These are phyloP conservation scores for Orientallactaga sibirica DNA, from an alignment of 2,797 vertebrate species.

Conservation along the genomic window DNA sequence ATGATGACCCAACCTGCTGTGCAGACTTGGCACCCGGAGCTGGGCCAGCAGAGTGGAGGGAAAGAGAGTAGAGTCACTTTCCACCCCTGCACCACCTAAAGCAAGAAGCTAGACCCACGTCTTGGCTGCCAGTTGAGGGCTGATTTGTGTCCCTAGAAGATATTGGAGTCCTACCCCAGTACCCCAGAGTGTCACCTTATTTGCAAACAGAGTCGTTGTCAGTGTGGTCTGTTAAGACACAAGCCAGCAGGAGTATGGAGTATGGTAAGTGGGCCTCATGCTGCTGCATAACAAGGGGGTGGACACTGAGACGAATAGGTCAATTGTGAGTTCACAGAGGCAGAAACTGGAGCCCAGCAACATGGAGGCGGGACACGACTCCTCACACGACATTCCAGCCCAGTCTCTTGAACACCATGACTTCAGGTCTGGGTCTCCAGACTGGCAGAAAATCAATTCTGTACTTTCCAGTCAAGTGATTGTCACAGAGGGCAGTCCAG, in stretches of 20 bases:
- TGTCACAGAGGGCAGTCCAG: background rate
- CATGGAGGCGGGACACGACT: fast-evolving
- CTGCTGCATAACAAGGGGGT: background rate
- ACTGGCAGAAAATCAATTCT: background rate
- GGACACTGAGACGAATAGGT: too few relatives aligned
- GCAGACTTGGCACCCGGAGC: background rate
- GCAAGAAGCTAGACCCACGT: background rate
- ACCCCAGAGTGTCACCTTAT: background rate
- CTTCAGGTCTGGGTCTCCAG: background rate
- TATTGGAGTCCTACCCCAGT: background rate
- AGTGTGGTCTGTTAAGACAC: background rate
- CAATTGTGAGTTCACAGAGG: background rate
- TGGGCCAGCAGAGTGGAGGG: background rate
- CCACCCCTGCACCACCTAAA: too few relatives aligned
- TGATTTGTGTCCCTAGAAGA: background rate
- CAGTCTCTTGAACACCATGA: background rate
- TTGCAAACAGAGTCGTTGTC: background rate
- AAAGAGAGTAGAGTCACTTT: background rate
- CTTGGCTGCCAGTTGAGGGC: too few relatives aligned
- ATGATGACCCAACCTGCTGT: background rate
- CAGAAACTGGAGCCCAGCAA: background rate
- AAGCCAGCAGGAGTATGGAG: background rate
- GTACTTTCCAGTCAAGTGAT: background rate
- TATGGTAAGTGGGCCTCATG: background rate
- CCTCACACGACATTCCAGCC: too few relatives aligned